phyloP scores from a whole-genome alignment of 2,888 invertebrate genomes.

The Drosophila rubida region DNA sequence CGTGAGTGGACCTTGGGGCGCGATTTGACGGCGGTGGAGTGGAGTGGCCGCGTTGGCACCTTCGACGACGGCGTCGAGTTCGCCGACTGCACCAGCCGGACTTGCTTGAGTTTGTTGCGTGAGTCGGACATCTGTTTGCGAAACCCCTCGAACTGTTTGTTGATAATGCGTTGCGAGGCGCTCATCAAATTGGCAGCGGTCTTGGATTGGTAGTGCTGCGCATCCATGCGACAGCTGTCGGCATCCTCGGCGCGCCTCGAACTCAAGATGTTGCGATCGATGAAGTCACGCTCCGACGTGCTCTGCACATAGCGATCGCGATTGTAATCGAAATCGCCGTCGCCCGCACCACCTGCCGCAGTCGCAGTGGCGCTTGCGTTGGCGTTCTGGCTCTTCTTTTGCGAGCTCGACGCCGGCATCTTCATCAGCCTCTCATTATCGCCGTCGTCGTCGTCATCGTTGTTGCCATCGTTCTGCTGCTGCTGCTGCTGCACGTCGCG shows the following conservation, averaged over 20 bases:
- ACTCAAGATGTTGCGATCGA: constrained; percentile 1
- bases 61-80: constrained; percentile 16
- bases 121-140: not conserved
- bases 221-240: constrained; percentile 34
- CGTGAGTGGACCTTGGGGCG: not conserved
- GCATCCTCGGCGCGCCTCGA: not conserved
- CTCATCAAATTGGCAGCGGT: constrained; percentile 33
- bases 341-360: not conserved
- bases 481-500: no score
- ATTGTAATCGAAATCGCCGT: not conserved
- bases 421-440: not conserved
- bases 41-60: not conserved
- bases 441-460: not conserved
- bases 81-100: not conserved
- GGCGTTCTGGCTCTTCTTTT: not conserved
- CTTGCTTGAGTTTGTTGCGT: not conserved
- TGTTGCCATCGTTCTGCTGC: no score
- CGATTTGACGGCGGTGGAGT: not conserved
- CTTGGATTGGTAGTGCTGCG: constrained; percentile 17
- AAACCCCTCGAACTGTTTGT: constrained; percentile 25
- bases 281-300: not conserved
- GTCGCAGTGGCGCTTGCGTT: not conserved
- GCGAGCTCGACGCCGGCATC: not conserved
- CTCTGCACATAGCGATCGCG: not conserved
- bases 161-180: constrained; percentile 57